Conservation (phyloP, 2,888 invertebrate species). For the Stenchaetothrips biformis region DNA sequence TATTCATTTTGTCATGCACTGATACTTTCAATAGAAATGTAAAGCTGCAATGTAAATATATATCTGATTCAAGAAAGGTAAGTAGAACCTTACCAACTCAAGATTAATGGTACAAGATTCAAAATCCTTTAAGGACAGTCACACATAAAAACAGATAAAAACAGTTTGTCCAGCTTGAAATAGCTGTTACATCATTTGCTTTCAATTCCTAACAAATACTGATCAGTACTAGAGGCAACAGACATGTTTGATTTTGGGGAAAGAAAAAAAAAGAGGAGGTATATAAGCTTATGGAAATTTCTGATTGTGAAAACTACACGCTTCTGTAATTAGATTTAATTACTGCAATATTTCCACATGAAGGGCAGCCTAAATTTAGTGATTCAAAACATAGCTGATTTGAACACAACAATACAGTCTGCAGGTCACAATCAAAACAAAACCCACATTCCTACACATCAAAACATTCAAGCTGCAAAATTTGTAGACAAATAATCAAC, state of each 20-base stretch:
- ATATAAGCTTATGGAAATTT: too few relatives aligned
- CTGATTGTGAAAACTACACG: too few relatives aligned
- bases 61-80: neutral
- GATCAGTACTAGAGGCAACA: neutral
- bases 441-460: too few relatives aligned
- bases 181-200: neutral
- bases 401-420: too few relatives aligned
- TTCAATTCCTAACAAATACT: conserved; percentile 7
- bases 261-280: too few relatives aligned
- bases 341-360: too few relatives aligned
- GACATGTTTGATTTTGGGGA: too few relatives aligned
- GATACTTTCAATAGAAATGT: neutral
- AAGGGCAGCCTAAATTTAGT: too few relatives aligned
- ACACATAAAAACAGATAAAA: conserved; percentile 9
- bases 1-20: neutral
- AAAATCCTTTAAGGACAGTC: neutral
- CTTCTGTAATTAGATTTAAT: too few relatives aligned
- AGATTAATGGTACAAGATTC: neutral
- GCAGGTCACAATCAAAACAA: too few relatives aligned
- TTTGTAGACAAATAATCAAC: neutral
- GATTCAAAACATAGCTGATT: too few relatives aligned
- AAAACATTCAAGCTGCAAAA: neutral
- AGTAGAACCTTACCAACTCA: neutral
- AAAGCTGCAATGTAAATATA: neutral
- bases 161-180: neutral